These are phyloP conservation scores for Trachelus stipa DNA, from an alignment of 2,888 invertebrate genomes.

Conservation along the genomic window DNA sequence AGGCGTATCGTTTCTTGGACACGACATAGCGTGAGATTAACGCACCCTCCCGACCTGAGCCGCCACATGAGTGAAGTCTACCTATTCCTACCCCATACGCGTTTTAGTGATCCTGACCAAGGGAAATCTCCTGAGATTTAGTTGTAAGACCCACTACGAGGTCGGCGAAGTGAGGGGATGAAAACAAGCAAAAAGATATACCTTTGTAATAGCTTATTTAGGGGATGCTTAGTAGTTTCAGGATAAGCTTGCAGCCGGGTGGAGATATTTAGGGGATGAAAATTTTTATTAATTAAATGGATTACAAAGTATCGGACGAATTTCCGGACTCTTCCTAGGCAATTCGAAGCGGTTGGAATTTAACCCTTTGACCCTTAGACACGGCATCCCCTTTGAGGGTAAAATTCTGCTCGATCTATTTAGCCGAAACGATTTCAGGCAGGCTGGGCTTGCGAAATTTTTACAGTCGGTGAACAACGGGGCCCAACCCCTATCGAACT, in stretches of 20 bases:
- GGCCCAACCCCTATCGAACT: not conserved
- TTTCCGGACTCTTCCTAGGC: not conserved
- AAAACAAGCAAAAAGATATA: not conserved
- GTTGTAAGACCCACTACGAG: not conserved
- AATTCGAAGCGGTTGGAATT: not conserved
- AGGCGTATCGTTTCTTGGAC: constrained; percentile 22
- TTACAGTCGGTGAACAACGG: not conserved
- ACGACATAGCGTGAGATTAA: constrained; percentile 38
- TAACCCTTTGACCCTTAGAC: not conserved
- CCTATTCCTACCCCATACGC: not conserved
- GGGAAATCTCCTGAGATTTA: not conserved
- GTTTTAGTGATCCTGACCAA: not conserved
- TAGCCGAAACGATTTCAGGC: not conserved
- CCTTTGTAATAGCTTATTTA: not conserved
- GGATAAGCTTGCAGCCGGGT: not conserved
- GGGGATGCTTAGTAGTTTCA: not conserved
- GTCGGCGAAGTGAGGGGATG: no score
- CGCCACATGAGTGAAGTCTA: not conserved
- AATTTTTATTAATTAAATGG: not conserved
- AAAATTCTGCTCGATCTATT: not conserved
- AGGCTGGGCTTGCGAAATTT: not conserved
- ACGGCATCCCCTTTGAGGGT: not conserved
- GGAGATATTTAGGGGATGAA: not conserved
- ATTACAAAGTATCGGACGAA: not conserved
- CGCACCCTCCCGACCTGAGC: constrained; percentile 23